These are phyloP conservation scores for Megaceryle torquata DNA, from an alignment of 2,113 vertebrate genomes.

Conservation along the genomic window DNA sequence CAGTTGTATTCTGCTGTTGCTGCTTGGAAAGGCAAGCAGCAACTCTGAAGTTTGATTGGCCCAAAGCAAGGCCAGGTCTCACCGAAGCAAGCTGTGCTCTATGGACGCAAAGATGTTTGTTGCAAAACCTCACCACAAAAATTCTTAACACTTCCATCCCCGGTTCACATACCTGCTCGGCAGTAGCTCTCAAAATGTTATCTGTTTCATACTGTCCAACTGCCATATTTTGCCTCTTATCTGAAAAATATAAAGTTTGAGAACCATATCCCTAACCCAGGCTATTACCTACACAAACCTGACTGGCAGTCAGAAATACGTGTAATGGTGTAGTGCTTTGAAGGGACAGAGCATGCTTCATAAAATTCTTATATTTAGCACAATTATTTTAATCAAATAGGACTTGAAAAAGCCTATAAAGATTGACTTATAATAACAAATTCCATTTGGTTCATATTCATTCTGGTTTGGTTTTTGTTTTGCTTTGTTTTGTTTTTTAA, in stretches of 20 bases:
- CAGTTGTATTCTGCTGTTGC: neutral
- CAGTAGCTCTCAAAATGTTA: slow-evolving; percentile 6
- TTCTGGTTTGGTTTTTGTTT: neutral
- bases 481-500: neutral
- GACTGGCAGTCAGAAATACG: neutral
- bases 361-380: neutral
- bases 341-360: rapidly evolving
- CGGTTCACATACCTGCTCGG: slow-evolving; percentile 73
- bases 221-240: slow-evolving; percentile 59
- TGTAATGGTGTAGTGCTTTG: neutral
- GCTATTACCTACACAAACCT: neutral
- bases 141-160: neutral
- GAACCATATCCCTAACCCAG: neutral
- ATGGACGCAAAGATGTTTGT: neutral
- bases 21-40: neutral
- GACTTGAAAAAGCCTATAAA: neutral
- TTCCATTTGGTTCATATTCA: neutral
- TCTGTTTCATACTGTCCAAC: slow-evolving; percentile 58
- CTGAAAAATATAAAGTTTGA: slow-evolving; percentile 56
- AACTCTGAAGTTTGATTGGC: neutral
- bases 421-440: neutral
- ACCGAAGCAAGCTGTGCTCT: rapidly evolving
- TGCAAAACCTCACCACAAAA: neutral
- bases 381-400: neutral
- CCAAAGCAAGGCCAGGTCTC: neutral